These are phyloP conservation scores for Acrobasis repandana DNA, from an alignment of 2,888 invertebrate species.

Conservation along the genomic window DNA sequence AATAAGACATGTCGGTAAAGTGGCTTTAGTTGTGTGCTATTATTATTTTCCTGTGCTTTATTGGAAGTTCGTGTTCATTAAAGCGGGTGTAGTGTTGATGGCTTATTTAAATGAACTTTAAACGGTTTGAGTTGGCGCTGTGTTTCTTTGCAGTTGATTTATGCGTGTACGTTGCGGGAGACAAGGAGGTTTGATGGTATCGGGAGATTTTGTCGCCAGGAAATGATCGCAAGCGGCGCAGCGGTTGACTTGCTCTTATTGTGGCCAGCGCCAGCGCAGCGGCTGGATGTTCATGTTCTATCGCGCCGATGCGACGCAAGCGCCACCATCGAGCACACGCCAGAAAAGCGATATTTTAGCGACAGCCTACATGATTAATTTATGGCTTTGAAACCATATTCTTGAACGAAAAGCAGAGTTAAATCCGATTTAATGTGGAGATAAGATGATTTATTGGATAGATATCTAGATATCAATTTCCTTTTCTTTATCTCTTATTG, in stretches of 20 bases:
- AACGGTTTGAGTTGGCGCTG: conserved; percentile 51
- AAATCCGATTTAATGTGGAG: conserved; percentile 73
- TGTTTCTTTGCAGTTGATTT: conserved; percentile 64
- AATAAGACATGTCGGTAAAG: conserved; percentile 73
- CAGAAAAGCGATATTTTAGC: conserved; percentile 77
- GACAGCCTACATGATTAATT: conserved; percentile 82
- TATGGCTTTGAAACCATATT: conserved; percentile 73
- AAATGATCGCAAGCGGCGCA: conserved; percentile 62
- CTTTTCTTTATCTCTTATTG: conserved; percentile 25
- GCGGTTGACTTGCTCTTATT: conserved; percentile 59
- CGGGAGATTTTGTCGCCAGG: conserved; percentile 77
- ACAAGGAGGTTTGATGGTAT: conserved; percentile 72
- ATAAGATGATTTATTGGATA: conserved; percentile 75
- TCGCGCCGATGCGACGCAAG: conserved; percentile 62
- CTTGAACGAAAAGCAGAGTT: conserved; percentile 58
- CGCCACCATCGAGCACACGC: conserved; percentile 58
- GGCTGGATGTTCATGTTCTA: conserved; percentile 56
- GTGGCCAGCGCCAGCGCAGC: conserved; percentile 37
- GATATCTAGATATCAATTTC: conserved; percentile 47
- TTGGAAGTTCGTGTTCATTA: conserved; percentile 77
- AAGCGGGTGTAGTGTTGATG: conserved; percentile 57
- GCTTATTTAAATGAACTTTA: conserved; percentile 73
- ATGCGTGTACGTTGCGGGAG: conserved; percentile 57
- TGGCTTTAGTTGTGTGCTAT: conserved; percentile 75
- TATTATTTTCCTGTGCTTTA: conserved; percentile 78